A percentile compares a stretch with the other conserved stretches of the same genome.
Evolutionary conservation across 2,888 invertebrate species (phyloP).

Genomic region (Callosobruchus maculatus): DNA sequence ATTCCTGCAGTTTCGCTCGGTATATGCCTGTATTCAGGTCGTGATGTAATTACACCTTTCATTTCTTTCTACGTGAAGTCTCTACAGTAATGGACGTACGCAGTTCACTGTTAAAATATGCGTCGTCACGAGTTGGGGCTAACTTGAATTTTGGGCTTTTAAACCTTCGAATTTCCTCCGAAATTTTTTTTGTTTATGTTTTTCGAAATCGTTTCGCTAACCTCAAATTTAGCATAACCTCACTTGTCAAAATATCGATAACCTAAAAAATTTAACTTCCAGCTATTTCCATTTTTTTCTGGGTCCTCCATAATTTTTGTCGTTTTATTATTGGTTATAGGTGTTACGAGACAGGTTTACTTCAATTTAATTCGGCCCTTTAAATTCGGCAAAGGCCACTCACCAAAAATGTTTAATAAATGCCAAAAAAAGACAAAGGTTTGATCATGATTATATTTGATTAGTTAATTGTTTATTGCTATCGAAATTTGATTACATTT

Average conservation of each 20-base stretch:
- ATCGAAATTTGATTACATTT: neutral
- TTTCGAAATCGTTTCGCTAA: slow-evolving; percentile 44
- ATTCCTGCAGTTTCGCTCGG: slow-evolving; percentile 4
- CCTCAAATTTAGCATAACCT: slow-evolving; percentile 50
- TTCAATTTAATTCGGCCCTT: neutral
- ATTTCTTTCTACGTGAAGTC: slow-evolving; percentile 27
- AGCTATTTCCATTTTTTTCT: slow-evolving; percentile 12
- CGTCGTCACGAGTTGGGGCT: neutral
- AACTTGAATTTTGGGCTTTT: neutral
- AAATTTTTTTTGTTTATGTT: slow-evolving; percentile 44
- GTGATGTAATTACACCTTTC: slow-evolving; percentile 44
- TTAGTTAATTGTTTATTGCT: neutral
- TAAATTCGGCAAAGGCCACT: neutral
- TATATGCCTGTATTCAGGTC: slow-evolving; percentile 17
- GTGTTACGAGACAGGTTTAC: neutral
- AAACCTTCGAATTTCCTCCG: neutral
- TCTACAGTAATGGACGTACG: slow-evolving; percentile 29
- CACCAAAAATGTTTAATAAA: neutral
- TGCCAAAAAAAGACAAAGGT: neutral
- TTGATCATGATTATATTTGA: neutral
- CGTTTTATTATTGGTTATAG: neutral
- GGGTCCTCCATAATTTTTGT: neutral
- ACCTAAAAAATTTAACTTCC: slow-evolving; percentile 30
- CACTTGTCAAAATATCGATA: slow-evolving; percentile 47
- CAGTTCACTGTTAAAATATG: neutral